Percentiles rank a stretch among this genome's conserved stretches.
Evolutionary conservation across 2,797 vertebrate genomes (phyloP).

Genomic region (Pseudochromis fuscus): DNA sequence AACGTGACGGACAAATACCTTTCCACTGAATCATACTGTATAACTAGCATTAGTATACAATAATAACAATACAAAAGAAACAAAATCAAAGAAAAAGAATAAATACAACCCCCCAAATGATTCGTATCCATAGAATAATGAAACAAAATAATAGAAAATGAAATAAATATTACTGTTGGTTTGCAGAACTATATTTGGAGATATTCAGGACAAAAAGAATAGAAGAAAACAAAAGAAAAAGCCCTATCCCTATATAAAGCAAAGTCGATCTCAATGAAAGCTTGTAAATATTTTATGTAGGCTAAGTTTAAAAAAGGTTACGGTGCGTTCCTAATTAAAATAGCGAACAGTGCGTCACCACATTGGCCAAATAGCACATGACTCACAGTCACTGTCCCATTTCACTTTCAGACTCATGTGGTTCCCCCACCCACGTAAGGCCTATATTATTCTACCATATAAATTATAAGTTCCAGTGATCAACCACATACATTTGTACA

Average conservation of each 20-base stretch:
- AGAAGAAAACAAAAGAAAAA: too few species aligned
- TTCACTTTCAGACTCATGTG: conserved; percentile 9
- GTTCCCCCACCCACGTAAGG: conserved; percentile 55
- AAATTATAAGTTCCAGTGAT: background rate
- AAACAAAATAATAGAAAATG: background rate
- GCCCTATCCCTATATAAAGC: too few species aligned
- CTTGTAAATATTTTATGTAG: background rate
- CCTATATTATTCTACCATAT: background rate
- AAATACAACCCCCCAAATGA: too few species aligned
- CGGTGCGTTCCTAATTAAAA: background rate
- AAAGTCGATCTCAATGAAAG: background rate
- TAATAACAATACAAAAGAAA: background rate
- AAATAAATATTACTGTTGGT: background rate
- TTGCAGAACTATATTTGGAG: background rate
- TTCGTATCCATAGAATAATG: background rate
- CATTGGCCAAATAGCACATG: conserved; percentile 9
- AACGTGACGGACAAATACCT: background rate
- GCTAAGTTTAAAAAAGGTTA: background rate
- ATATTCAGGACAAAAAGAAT: background rate
- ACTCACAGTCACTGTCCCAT: conserved; percentile 39
- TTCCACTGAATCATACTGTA: background rate
- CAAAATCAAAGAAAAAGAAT: background rate
- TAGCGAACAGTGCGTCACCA: conserved; percentile 12
- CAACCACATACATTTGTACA: too few species aligned
- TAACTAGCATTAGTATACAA: background rate